Evolutionary conservation across 2,888 invertebrate genomes (phyloP), one percentile per base, ranked within the genome.

Genomic region (Chorisops tibialis): DNA sequence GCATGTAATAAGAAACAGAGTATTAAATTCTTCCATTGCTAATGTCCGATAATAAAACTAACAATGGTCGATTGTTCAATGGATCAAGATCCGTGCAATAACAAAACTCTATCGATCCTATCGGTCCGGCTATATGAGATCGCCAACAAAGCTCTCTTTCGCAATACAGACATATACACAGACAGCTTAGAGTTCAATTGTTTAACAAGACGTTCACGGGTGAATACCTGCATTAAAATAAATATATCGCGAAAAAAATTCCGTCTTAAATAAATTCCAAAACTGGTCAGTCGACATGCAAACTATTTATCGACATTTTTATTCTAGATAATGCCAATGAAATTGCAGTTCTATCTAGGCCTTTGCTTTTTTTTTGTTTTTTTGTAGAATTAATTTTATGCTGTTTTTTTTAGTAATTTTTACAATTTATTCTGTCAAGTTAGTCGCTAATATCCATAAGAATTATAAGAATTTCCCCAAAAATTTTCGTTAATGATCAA

Each of bases 21-120:
- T 14, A 50, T 30, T n/a, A 50, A 35, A 30, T 50, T 50, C 30
- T 30, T 9, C 49, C 30, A 50, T 50, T 50, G 30, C 49, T 50
- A 50, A 50, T 50, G 49, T 50, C 49, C 49, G 49, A 50, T 50
- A 50, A 50, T 50, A 50, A 50, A 50, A 50, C 35, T 50, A 50
- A 50, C 49, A 50, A 50, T 50, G 49, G 49, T 50, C 49, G 30
- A 50, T 50, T 50, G 49, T 50, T 50, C 49, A 50, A 50, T 30
- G 49, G 49, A 50, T 50, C 49, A 50, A 50, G 49, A 50, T 50
- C 9, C 14, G 35, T 14, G 35, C 35, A 35, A 50, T 3, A 21
- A 9, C n/a, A 48, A 21, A 21, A 48, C 35, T 19, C 49, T 50
- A 35, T 50, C 49, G 49, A 50, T 50, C 35, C 30, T 50, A 50